phyloP scores from a whole-genome alignment of 1,140 invertebrate species.

The Eufriesea mexicana region DNA sequence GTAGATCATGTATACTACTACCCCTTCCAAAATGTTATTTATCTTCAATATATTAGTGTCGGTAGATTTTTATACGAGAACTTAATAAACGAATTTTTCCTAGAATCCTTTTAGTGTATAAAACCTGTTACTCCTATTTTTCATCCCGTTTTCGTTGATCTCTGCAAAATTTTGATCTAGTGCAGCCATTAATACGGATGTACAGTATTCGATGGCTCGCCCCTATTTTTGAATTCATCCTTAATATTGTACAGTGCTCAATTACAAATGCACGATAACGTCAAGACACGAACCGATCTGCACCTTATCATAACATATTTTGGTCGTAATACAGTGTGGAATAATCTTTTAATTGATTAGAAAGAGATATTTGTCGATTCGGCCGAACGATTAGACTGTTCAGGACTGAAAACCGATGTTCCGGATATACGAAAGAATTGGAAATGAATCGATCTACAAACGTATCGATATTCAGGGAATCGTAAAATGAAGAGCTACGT shows the following conservation, averaged over 20 bases:
- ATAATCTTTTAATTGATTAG: neutral
- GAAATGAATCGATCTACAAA: neutral
- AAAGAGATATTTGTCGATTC: neutral
- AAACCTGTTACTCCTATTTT: neutral
- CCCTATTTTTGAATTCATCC: neutral
- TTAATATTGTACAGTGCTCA: neutral
- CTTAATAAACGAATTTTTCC: slow-evolving; percentile 24
- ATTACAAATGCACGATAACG: neutral
- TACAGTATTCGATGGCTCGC: neutral
- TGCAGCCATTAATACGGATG: too few species aligned
- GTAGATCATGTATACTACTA: slow-evolving; percentile 34
- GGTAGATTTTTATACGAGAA: slow-evolving; percentile 21
- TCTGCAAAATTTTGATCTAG: neutral
- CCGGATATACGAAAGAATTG: neutral
- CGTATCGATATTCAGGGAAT: slow-evolving; percentile 43
- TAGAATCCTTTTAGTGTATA: neutral
- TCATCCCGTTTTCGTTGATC: neutral
- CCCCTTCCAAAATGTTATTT: slow-evolving; percentile 31
- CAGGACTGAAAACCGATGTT: neutral
- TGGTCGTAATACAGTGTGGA: neutral
- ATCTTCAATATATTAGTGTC: neutral
- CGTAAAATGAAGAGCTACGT: slow-evolving; percentile 72
- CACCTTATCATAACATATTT: neutral
- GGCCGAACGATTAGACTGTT: neutral
- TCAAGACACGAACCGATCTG: neutral